Evolutionary conservation across 2,888 invertebrate species (phyloP), one percentile per base, ranked within the genome.

Genomic region (Xanthia icteritia): DNA sequence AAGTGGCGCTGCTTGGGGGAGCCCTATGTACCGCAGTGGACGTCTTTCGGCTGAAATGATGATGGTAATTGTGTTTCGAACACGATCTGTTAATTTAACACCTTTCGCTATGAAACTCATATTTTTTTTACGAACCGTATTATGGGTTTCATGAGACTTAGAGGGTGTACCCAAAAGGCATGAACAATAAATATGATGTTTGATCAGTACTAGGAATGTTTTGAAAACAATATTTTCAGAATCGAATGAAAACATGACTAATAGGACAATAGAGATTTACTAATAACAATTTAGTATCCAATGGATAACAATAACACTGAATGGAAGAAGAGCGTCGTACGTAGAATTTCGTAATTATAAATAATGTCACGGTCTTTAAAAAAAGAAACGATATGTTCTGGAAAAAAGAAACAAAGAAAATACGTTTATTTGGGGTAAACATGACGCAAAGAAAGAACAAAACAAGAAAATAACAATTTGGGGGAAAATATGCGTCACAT

Each of bases 181-280:
- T 20, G 17, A 68, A 84, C 81, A 84, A 73, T 84, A 61, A 78
- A 63, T 70, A 36, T 36, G 20, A 64, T 67, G n/a, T 68, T 51
- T 51, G 45, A 69, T 61, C 61, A 74, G 65, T 77, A 70, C 64
- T 70, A 73, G 27, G 9, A 65, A 36, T 88, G 83, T 87, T 88
- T 73, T 81, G 60, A 77, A 79, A 86, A 85, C 76, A 88, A 67
- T 73, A 63, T 61, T 88, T 87, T 86, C 45, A 81, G 73, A 81
- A 58, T 65, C 58, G 61, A 79, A 78, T 77, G 77, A 72, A 75
- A 79, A 87, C 80, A 88, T 31, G 23, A 15, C 31, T 31, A 75
- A 63, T 77, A 77, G 61, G 67, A 88, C 87, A 88, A 88, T 88
- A 87, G 81, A n/a, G n/a, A 65, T 39, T 56, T 70, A 79, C 70